Evolutionary conservation across 92 coral and sea anemone genomes (phyloP), one percentile per base, ranked within the genome.

Genomic region (Umimayanthus chanpuru): DNA sequence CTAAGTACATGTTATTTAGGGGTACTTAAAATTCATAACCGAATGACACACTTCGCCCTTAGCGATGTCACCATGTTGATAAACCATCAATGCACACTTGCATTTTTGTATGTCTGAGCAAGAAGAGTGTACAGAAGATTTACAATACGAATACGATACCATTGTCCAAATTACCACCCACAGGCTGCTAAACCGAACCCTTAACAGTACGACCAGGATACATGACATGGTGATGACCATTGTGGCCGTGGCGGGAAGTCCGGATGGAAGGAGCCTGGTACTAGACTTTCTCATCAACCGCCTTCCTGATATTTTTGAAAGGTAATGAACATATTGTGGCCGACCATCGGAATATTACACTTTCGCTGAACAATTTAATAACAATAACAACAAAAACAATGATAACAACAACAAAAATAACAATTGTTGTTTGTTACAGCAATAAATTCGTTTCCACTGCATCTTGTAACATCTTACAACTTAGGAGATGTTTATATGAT

Each of bases 131-230:
- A 9, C 49, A 44, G 49, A 44, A 53, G 14, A 61, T 61, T 6
- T 20, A 21, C 68, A 61, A 4, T 18, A 6, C 2, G 2, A 5
- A 61, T 61, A 14, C 2, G 68, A 14, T 21, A 21, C n/a, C 9
- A 5, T 3, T 73, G 23, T 32, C 43, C 0, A 30, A 14, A 12
- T 73, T 73, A 73, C 20, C 47, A 28, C 65, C 68, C 18, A 50
- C 85, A 81, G 85, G 67, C 40, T 81, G 71, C 85, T 81, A 6
- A 23, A 81, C 20, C 85, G 61, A 58, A 32, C 85, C 7, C 85
- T 81, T 1, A 20, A 40, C 32, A 58, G 28, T 23, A 16, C 15
- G 7, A 81, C 73, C 72, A 56, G 53, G 67, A 6, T 81, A 61
- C 85, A 36, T 14, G 85, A 81, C 73, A 58, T 61, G 85, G 11